Evolutionary conservation across 1,140 invertebrate species (phyloP).

Genomic region (Polypedilum pembai): DNA sequence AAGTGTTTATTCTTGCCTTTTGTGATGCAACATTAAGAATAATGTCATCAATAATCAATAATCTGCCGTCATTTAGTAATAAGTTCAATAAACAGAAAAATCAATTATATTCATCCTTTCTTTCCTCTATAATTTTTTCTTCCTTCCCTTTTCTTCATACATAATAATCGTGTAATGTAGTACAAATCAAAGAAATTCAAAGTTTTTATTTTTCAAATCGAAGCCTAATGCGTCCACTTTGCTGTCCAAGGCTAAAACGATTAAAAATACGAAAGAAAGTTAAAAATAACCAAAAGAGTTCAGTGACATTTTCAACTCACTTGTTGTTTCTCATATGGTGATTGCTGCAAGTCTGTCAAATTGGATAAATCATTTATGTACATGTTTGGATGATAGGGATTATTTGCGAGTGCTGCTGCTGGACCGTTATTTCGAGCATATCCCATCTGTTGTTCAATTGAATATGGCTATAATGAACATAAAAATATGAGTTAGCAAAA

Average conservation of each 20-base stretch:
- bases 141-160: not conserved
- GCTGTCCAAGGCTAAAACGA: conserved; percentile 14
- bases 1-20: too few species aligned
- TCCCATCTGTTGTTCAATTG: conserved; percentile 19
- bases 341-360: conserved; percentile 12
- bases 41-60: too few species aligned
- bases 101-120: not conserved
- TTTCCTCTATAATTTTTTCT: not conserved
- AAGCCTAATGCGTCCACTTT: conserved; percentile 13
- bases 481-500: not conserved
- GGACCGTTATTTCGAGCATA: not conserved
- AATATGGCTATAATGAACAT: not conserved
- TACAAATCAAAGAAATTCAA: too few species aligned
- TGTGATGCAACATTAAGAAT: too few species aligned
- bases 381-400: not conserved
- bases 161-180: not conserved
- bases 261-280: not conserved
- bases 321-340: conserved; percentile 7
- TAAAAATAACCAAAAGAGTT: not conserved
- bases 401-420: not conserved
- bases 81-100: too few species aligned
- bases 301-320: not conserved
- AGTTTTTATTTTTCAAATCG: not conserved
- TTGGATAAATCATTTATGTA: not conserved
- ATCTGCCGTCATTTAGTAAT: too few species aligned